phyloP scores from a whole-genome alignment of 2,888 invertebrate genomes.

The Glaucopsyche alexis region DNA sequence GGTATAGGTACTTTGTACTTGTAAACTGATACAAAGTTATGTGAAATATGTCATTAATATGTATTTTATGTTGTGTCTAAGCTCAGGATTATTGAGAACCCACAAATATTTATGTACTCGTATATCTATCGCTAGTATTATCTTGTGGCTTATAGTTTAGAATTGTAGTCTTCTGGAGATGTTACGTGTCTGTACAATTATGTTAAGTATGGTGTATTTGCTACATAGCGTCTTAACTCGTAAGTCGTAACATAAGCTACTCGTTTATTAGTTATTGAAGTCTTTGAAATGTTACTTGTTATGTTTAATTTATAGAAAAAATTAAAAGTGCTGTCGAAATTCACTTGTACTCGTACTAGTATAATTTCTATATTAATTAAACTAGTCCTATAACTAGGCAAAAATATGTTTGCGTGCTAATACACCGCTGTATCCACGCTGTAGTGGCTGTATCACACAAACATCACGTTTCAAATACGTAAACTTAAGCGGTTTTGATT shows the following conservation, averaged over 20 bases:
- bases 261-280: background rate
- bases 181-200: background rate
- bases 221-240: background rate
- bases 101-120: background rate
- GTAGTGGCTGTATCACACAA: too few relatives aligned
- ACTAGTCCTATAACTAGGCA: too few relatives aligned
- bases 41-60: background rate
- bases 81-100: background rate
- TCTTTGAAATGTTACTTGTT: background rate
- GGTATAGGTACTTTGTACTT: slow-evolving; percentile 25
- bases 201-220: background rate
- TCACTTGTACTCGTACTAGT: background rate
- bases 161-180: background rate
- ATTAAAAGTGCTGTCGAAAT: background rate
- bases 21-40: slow-evolving; percentile 13
- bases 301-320: background rate
- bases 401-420: too few relatives aligned
- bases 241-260: background rate
- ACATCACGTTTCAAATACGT: too few relatives aligned
- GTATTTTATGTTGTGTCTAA: background rate
- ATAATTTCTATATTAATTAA: background rate
- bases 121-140: background rate
- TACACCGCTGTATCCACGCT: too few relatives aligned
- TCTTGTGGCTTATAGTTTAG: background rate
- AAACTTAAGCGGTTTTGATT: too few relatives aligned